Evolutionary conservation across 2,113 vertebrate species (phyloP).

Genomic region (Syrrhaptes paradoxus): DNA sequence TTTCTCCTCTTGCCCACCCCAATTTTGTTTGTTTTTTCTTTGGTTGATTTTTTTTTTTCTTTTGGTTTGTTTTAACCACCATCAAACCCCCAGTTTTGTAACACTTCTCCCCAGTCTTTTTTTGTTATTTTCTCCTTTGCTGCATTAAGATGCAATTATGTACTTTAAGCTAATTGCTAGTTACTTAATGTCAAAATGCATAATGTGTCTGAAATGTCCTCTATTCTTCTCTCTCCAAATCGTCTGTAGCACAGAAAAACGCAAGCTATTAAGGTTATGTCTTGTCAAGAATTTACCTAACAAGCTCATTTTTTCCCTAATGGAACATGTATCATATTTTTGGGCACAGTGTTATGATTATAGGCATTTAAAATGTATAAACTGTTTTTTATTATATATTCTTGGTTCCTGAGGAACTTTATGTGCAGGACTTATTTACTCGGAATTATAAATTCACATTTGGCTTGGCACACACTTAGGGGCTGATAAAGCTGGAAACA

Average conservation of each 20-base stretch:
- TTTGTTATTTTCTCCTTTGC: constrained; percentile 32
- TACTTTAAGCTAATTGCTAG: constrained; percentile 57
- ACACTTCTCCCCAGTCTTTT: not conserved
- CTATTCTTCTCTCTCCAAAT: not conserved
- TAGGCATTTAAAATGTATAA: not conserved
- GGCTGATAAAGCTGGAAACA: constrained; percentile 38
- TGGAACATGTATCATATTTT: not conserved
- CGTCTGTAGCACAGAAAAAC: not conserved
- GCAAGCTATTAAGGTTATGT: not conserved
- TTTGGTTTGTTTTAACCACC: not conserved
- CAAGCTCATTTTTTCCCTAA: not conserved
- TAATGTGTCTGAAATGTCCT: constrained; percentile 21
- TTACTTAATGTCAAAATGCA: constrained; percentile 63
- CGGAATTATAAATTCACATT: constrained; percentile 48
- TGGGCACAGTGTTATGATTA: not conserved
- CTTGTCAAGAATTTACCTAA: not conserved
- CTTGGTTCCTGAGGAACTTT: not conserved
- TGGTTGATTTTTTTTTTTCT: not conserved
- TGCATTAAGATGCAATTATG: constrained; percentile 57
- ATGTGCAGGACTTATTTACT: constrained; percentile 19
- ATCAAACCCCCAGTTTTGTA: not conserved
- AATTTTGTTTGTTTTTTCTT: not conserved
- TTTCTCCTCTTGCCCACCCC: not conserved
- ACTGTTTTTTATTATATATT: not conserved
- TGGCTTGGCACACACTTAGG: constrained; percentile 47